phyloP scores from a whole-genome alignment of 2,113 vertebrate species.

The cat (Felis catus) region DNA sequence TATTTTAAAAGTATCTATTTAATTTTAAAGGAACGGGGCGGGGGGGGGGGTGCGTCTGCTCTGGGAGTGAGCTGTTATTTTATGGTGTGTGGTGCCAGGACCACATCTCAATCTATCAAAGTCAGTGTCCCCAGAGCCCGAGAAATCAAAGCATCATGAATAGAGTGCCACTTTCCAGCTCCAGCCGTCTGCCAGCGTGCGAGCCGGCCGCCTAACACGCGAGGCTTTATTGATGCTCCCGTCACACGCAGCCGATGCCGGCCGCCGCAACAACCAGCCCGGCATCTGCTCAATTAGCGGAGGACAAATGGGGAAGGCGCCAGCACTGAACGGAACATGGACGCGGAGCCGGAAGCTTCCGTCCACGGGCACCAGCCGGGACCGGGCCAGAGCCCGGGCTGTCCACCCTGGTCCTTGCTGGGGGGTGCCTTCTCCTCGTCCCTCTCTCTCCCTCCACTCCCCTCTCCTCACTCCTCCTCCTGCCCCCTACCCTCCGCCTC shows the following conservation, averaged over 20 bases:
- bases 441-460: too few species aligned
- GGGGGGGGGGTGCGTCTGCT: not conserved
- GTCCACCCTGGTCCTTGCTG: too few species aligned
- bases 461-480: accelerated
- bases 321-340: not conserved
- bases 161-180: constrained; percentile 72
- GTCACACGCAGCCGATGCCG: constrained; percentile 47
- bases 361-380: not conserved
- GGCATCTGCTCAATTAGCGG: constrained; percentile 70
- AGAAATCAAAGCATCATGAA: constrained; percentile 79
- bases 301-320: constrained; percentile 29
- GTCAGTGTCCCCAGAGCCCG: constrained; percentile 76
- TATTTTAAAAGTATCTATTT: not conserved
- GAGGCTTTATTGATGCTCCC: constrained; percentile 54
- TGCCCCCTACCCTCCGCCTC: not conserved
- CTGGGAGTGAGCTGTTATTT: constrained; percentile 63
- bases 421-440: accelerated
- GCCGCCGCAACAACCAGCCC: constrained; percentile 28
- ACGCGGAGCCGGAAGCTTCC: not conserved
- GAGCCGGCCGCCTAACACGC: not conserved
- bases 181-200: constrained; percentile 37
- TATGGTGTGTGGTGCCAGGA: constrained; percentile 50
- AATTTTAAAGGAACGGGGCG: not conserved
- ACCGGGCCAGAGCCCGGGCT: accelerated
- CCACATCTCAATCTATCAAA: constrained; percentile 74